A percentile compares a stretch with the other conserved stretches of the same genome.
These are phyloP conservation scores for Tuta absoluta DNA, from an alignment of 2,888 invertebrate genomes.

Conservation along the genomic window DNA sequence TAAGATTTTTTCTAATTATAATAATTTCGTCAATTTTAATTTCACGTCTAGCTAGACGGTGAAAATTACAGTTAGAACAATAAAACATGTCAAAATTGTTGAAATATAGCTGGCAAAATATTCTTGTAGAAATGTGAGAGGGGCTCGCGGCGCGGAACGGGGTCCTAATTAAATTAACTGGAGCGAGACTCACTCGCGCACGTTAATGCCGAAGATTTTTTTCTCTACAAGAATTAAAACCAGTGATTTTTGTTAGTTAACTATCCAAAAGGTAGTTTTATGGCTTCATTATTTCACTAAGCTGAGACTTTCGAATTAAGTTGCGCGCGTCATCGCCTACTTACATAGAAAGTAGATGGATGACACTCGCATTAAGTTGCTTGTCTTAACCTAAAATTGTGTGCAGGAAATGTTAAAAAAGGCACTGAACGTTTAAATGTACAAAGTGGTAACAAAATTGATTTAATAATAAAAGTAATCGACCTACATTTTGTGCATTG, in stretches of 20 bases:
- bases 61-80: slow-evolving; percentile 33
- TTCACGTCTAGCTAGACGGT: slow-evolving; percentile 27
- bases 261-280: slow-evolving; percentile 33
- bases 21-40: slow-evolving; percentile 19
- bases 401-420: too few relatives aligned
- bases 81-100: slow-evolving; percentile 54
- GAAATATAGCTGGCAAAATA: slow-evolving; percentile 59
- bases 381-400: neutral
- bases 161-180: slow-evolving; percentile 77
- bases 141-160: slow-evolving; percentile 66
- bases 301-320: slow-evolving; percentile 6
- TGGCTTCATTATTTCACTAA: slow-evolving; percentile 11
- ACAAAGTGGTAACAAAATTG: too few relatives aligned
- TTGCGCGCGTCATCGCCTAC: neutral
- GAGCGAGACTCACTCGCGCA: slow-evolving; percentile 68
- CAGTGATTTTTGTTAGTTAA: slow-evolving; percentile 46
- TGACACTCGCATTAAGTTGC: neutral
- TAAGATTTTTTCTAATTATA: slow-evolving; percentile 20
- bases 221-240: slow-evolving; percentile 53
- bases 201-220: slow-evolving; percentile 55
- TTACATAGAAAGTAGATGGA: slow-evolving; percentile 10
- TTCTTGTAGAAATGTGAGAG: slow-evolving; percentile 68
- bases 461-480: too few relatives aligned
- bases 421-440: too few relatives aligned
- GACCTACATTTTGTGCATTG: too few relatives aligned